Evolutionary conservation across 2,888 invertebrate species (phyloP).

Genomic region (Horisme vitalbata): DNA sequence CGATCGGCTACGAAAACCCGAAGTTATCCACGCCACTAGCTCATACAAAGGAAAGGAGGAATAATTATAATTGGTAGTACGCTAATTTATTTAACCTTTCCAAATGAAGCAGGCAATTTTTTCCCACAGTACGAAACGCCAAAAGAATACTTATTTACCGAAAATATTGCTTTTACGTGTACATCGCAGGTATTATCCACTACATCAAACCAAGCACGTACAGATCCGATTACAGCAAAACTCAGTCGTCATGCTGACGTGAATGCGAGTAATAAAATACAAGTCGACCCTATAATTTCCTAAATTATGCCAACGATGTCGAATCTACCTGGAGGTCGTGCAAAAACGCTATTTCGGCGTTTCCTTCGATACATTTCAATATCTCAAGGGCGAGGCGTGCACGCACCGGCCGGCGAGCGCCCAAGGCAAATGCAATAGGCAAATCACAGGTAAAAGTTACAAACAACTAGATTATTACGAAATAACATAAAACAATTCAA

Average conservation of each 20-base stretch:
- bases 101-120: constrained; percentile 1
- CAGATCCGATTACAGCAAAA: constrained; percentile 23
- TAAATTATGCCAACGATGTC: constrained; percentile 31
- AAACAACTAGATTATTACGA: constrained; percentile 19
- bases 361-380: constrained; percentile 29
- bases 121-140: background rate
- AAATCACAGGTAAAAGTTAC: constrained; percentile 28
- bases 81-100: too few relatives aligned
- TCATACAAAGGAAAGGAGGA: too few relatives aligned
- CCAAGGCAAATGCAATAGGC: constrained; percentile 20
- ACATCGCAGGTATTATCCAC: constrained; percentile 6
- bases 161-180: constrained; percentile 10
- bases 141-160: constrained; percentile 15
- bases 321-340: constrained; percentile 26
- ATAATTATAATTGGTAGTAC: too few relatives aligned
- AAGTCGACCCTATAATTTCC: constrained; percentile 29
- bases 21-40: too few relatives aligned
- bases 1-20: too few relatives aligned
- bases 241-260: constrained; percentile 28
- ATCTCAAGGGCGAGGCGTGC: constrained; percentile 29
- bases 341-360: constrained; percentile 28
- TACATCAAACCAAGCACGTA: constrained; percentile 17
- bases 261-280: constrained; percentile 27
- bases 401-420: constrained; percentile 24
- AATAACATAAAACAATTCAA: constrained; percentile 21